phyloP scores from a whole-genome alignment of 2,113 vertebrate genomes.

The Uria lomvia region DNA sequence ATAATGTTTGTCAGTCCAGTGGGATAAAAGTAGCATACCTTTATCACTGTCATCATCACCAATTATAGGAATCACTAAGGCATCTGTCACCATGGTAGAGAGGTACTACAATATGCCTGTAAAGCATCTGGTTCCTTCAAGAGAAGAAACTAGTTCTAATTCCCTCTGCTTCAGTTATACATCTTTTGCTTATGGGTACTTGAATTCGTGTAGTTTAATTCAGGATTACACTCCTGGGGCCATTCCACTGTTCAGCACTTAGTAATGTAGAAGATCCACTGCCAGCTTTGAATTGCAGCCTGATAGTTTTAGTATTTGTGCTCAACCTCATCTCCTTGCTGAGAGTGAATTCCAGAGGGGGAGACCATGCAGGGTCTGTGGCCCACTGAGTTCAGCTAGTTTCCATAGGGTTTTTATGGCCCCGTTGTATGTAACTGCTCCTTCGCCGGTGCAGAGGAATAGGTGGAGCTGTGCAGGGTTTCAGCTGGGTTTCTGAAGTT shows the following conservation, averaged over 20 bases:
- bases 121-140: constrained; percentile 60
- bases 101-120: constrained; percentile 24
- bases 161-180: constrained; percentile 65
- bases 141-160: constrained; percentile 56
- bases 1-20: not conserved
- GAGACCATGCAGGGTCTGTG: not conserved
- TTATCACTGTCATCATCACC: constrained; percentile 31
- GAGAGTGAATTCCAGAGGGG: not conserved
- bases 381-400: not conserved
- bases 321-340: not conserved
- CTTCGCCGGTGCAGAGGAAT: not conserved
- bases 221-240: constrained; percentile 64
- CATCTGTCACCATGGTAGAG: constrained; percentile 25
- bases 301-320: constrained; percentile 57
- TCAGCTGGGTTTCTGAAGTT: not conserved
- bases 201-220: constrained; percentile 67
- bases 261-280: constrained; percentile 59
- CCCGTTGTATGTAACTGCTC: not conserved
- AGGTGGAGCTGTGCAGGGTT: not conserved
- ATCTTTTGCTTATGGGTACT: constrained; percentile 69
- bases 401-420: not conserved
- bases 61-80: constrained; percentile 25
- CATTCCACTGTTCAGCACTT: constrained; percentile 55
- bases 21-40: constrained; percentile 11
- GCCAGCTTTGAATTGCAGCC: constrained; percentile 52